Conservation (phyloP, 2,888 invertebrate genomes). For the Brassicogethes aeneus region DNA sequence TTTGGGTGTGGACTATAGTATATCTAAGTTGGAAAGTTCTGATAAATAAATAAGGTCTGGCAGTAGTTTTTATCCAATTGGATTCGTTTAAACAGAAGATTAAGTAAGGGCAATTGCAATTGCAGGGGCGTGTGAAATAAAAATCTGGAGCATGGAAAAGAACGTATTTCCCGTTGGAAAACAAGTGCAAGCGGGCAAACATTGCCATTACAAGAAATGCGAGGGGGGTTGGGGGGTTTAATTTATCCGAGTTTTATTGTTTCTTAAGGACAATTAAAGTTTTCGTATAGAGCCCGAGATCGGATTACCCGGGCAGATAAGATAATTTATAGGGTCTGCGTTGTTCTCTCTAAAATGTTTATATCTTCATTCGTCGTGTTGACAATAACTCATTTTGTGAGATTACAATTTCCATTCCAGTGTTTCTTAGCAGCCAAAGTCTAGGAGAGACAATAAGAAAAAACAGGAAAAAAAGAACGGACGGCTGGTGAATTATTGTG, state of each 20-base stretch:
- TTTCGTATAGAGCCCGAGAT: slow-evolving; percentile 18
- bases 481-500: slow-evolving; percentile 53
- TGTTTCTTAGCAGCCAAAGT: slow-evolving; percentile 37
- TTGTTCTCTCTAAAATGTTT: slow-evolving; percentile 28
- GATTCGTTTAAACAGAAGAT: not conserved
- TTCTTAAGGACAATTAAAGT: slow-evolving; percentile 24
- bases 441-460: slow-evolving; percentile 41
- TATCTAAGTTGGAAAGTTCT: too few relatives aligned
- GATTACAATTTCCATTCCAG: slow-evolving; percentile 42
- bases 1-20: too few relatives aligned
- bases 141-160: not conserved
- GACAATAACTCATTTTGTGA: slow-evolving; percentile 40
- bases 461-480: slow-evolving; percentile 38
- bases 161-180: not conserved
- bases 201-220: slow-evolving; percentile 1
- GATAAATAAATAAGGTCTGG: too few relatives aligned
- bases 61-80: not conserved
- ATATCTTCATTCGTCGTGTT: slow-evolving; percentile 36
- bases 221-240: not conserved
- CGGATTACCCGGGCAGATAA: slow-evolving; percentile 25
- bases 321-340: slow-evolving; percentile 26
- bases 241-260: slow-evolving; percentile 17
- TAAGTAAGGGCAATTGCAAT: not conserved
- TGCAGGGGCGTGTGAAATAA: not conserved
- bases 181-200: not conserved